These are phyloP conservation scores for Zhuqinia jingwanae DNA, from an alignment of 2,888 invertebrate species.

Conservation along the genomic window DNA sequence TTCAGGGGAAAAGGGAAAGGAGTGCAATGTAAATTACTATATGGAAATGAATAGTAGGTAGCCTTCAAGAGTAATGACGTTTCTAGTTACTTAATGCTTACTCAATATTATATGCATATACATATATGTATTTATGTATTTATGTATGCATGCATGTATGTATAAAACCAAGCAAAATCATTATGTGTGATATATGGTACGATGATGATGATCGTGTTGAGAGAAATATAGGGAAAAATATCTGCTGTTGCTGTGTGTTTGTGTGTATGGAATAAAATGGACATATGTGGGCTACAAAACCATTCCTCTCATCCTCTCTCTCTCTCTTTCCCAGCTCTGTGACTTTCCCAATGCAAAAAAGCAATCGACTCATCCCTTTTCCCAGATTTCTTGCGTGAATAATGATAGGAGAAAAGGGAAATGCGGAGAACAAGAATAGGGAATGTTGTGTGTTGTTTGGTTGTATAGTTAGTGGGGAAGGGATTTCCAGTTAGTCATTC, in stretches of 20 bases:
- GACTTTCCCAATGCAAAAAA: slow-evolving; percentile 47
- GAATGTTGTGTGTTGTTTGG: slow-evolving; percentile 29
- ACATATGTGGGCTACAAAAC: slow-evolving; percentile 28
- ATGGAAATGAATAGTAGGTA: slow-evolving; percentile 45
- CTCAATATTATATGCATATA: not conserved
- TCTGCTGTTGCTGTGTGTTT: not conserved
- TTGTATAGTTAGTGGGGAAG: slow-evolving; percentile 12
- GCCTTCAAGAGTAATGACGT: slow-evolving; percentile 42
- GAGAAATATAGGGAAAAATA: not conserved
- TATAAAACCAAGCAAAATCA: no score
- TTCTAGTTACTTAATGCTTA: slow-evolving; percentile 28
- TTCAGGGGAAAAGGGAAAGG: slow-evolving; percentile 25
- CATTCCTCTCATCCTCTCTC: no score
- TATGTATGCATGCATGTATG: not conserved
- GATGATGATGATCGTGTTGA: not conserved
- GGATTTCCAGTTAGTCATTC: slow-evolving; percentile 60
- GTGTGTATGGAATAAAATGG: slow-evolving; percentile 1
- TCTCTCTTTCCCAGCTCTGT: not conserved
- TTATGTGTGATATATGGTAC: no score
- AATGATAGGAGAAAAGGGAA: slow-evolving; percentile 41
- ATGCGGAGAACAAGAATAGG: slow-evolving; percentile 28
- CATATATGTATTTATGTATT: not conserved
- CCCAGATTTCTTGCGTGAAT: slow-evolving; percentile 42
- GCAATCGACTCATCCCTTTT: slow-evolving; percentile 46
- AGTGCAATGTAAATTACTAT: slow-evolving; percentile 48